Evolutionary conservation across 1,140 invertebrate genomes (phyloP).

Genomic region (Drosophila watanabei): DNA sequence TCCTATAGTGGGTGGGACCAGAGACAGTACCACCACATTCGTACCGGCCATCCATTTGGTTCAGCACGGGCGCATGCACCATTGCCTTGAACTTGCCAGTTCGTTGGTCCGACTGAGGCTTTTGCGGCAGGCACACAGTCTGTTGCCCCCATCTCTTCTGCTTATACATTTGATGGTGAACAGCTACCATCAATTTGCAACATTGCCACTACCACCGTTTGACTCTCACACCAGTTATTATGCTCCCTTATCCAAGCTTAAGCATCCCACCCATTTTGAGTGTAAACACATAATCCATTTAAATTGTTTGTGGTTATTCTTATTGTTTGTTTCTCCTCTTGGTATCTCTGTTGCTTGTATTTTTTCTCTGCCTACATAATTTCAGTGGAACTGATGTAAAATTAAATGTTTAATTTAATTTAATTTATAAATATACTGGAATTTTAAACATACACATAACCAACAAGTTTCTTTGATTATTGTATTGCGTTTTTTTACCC

Average conservation of each 20-base stretch:
- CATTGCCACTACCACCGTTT: slow-evolving; percentile 17
- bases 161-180: slow-evolving; percentile 42
- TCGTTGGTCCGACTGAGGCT: slow-evolving; percentile 52
- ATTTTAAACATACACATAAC: neutral
- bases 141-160: slow-evolving; percentile 40
- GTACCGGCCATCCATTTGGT: slow-evolving; percentile 11
- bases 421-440: neutral
- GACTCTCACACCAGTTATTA: slow-evolving; percentile 18
- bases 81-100: slow-evolving; percentile 70
- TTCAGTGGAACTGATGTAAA: slow-evolving; percentile 41
- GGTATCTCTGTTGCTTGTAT: slow-evolving; percentile 56
- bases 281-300: slow-evolving; percentile 82
- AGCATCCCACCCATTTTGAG: slow-evolving; percentile 56
- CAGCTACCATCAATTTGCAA: slow-evolving; percentile 40
- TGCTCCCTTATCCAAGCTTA: slow-evolving; percentile 11
- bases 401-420: neutral
- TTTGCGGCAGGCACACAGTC: slow-evolving; percentile 27
- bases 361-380: slow-evolving; percentile 43
- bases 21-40: slow-evolving; percentile 18
- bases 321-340: slow-evolving; percentile 72
- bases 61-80: slow-evolving; percentile 30
- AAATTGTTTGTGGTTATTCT: slow-evolving; percentile 80
- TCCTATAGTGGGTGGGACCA: slow-evolving; percentile 51
- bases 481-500: neutral
- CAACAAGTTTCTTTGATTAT: neutral